Evolutionary conservation across 2,888 invertebrate genomes (phyloP), one percentile per base, ranked within the genome.

Genomic region (Callyntrura guangdongensis): DNA sequence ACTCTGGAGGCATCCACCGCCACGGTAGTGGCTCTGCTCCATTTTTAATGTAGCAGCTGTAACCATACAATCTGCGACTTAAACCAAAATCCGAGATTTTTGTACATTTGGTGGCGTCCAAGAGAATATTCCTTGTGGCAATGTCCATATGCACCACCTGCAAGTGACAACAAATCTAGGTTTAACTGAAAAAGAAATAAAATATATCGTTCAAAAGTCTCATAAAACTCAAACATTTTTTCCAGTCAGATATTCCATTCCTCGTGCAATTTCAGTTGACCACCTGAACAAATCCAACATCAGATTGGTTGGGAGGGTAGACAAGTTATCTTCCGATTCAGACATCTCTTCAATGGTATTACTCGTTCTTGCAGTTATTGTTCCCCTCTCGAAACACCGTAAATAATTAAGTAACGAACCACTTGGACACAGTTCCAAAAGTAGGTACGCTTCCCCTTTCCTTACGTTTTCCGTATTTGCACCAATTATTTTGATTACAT

Each of bases 81-180:
- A 64, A 17, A n/a, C 64, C 64, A 64, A 64, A 64, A 17, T 64
- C 64, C 1, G 64, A 12, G 1, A 64, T 22, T 64, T 64, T 64
- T 17, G 64, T 17, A 1, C n/a, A 3, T 17, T 22, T 17, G 22
- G 4, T 64, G 2, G 1, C 20, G 9, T 22, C 22, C 20, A 64
- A 9, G 1, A 64, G 9, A 11, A 64, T 17, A 20, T 64, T 64
- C 2, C 64, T 5, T 22, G 64, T 17, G 1, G 64, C 64, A 1
- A 64, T 3, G n/a, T 64, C 64, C n/a, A 11, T 1, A 20, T 64
- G 64, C 4, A 64, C 11, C 8, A 53, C 4, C 53, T 53, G 11
- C 53, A 53, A 53, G n/a, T n/a, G n/a, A n/a, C n/a, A n/a, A n/a
- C n/a, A n/a, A n/a, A n/a, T n/a, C n/a, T n/a, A n/a, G n/a, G n/a